Percentiles rank a stretch among this genome's conserved stretches.
phyloP scores from a whole-genome alignment of 2,113 vertebrate species.

The Erinaceus europaeus region DNA sequence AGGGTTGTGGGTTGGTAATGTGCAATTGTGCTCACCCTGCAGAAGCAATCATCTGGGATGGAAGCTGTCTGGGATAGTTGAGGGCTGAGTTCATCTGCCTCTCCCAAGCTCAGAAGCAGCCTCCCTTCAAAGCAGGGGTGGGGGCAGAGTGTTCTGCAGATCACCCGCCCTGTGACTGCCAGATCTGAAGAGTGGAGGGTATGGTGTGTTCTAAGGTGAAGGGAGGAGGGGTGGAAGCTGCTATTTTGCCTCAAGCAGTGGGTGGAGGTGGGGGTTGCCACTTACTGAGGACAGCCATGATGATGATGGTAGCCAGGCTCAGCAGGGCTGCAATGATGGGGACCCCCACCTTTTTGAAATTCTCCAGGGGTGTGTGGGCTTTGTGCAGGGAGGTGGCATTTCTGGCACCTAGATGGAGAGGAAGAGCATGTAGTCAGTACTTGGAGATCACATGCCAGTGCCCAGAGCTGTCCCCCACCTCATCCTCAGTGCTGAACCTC shows the following conservation, averaged over 20 bases:
- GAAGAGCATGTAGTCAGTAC: not conserved
- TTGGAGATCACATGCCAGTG: not conserved
- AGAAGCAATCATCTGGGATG: not conserved
- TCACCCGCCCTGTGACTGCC: not conserved
- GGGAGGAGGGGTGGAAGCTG: not conserved
- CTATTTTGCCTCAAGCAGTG: not conserved
- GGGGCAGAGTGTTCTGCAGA: not conserved
- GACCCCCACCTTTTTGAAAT: conserved; percentile 76
- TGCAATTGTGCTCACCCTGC: not conserved
- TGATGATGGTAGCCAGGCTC: conserved; percentile 58
- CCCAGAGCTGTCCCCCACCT: not conserved
- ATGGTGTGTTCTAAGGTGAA: not conserved
- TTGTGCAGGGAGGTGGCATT: conserved; percentile 34
- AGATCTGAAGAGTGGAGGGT: not conserved
- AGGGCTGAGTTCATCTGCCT: not conserved
- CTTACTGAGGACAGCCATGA: conserved; percentile 73
- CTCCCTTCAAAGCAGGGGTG: not conserved
- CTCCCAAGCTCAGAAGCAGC: not conserved
- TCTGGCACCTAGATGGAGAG: conserved; percentile 46
- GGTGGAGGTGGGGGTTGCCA: not conserved
- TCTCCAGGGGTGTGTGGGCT: fast-evolving
- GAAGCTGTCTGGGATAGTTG: not conserved
- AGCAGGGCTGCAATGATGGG: conserved; percentile 68
- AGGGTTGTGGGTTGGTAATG: not conserved
- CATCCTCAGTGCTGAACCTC: fast-evolving